Evolutionary conservation across 2,797 vertebrate species (phyloP).

Genomic region (Knipowitschia caucasica): DNA sequence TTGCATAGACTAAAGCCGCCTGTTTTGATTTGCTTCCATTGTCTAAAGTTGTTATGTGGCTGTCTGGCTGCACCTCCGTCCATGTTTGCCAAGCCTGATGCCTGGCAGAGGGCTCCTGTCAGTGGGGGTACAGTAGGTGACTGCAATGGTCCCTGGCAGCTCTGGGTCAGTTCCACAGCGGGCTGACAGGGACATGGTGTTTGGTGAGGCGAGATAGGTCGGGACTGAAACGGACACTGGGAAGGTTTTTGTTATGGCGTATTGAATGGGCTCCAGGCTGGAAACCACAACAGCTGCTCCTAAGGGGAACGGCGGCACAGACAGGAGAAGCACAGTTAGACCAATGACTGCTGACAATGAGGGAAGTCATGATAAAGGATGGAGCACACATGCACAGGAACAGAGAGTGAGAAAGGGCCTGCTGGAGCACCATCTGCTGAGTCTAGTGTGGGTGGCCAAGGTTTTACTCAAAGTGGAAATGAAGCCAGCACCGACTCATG

Average conservation of each 20-base stretch:
- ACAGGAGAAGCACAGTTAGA: conserved; percentile 43
- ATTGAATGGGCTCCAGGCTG: conserved; percentile 49
- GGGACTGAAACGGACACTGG: conserved; percentile 42
- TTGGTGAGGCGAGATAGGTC: conserved; percentile 53
- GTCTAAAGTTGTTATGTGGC: conserved; percentile 58
- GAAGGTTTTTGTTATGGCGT: conserved; percentile 25
- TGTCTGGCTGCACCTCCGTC: conserved; percentile 49
- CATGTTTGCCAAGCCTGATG: conserved; percentile 55
- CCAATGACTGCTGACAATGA: conserved; percentile 59
- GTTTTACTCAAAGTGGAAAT: conserved; percentile 46
- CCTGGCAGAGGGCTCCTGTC: conserved; percentile 61
- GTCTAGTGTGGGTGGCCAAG: conserved; percentile 42
- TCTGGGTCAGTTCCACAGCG: conserved; percentile 62
- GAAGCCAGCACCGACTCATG: conserved; percentile 46
- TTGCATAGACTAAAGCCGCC: conserved; percentile 26
- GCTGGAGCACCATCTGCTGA: conserved; percentile 63
- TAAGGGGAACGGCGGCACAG: conserved; percentile 38
- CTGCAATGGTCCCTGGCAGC: conserved; percentile 52
- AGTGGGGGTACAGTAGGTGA: conserved; percentile 53
- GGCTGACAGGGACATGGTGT: conserved; percentile 60
- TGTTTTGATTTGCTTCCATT: conserved; percentile 38
- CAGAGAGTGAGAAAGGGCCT: conserved; percentile 33
- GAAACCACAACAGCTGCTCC: conserved; percentile 55
- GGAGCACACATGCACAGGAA: conserved; percentile 15
- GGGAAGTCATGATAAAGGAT: conserved; percentile 54